Percentiles rank a stretch among this genome's conserved stretches.
Conservation (phyloP, 2,113 vertebrate genomes). For the Lagopus muta region DNA sequence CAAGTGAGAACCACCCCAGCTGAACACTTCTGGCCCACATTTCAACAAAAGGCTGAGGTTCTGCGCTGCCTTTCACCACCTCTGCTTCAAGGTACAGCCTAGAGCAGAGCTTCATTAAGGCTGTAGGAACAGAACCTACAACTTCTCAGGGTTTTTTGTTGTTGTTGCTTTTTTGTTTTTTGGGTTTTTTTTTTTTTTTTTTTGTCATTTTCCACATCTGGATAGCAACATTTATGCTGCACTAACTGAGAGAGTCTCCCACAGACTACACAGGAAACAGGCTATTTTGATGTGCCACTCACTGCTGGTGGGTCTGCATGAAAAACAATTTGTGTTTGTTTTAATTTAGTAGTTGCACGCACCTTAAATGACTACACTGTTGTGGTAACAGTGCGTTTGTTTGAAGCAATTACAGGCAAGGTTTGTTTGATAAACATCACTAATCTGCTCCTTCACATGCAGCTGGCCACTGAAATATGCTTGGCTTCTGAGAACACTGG, state of each 20-base stretch:
- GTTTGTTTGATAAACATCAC: not conserved
- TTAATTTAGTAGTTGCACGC: not conserved
- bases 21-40: not conserved
- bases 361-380: not conserved
- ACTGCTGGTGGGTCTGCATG: not conserved
- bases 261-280: not conserved
- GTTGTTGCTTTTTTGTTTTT: no score
- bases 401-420: not conserved
- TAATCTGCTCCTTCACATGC: not conserved
- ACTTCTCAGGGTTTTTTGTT: not conserved
- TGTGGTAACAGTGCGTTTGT: not conserved
- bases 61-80: not conserved
- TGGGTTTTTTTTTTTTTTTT: no score
- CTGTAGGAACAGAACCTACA: not conserved
- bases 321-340: not conserved
- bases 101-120: not conserved
- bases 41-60: not conserved
- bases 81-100: not conserved
- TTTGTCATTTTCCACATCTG: not conserved
- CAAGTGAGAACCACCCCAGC: not conserved
- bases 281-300: not conserved
- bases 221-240: not conserved
- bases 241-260: not conserved
- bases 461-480: not conserved
- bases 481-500: not conserved